Evolutionary conservation across 2,113 vertebrate species (phyloP).

Genomic region (Hepsetus odoe): DNA sequence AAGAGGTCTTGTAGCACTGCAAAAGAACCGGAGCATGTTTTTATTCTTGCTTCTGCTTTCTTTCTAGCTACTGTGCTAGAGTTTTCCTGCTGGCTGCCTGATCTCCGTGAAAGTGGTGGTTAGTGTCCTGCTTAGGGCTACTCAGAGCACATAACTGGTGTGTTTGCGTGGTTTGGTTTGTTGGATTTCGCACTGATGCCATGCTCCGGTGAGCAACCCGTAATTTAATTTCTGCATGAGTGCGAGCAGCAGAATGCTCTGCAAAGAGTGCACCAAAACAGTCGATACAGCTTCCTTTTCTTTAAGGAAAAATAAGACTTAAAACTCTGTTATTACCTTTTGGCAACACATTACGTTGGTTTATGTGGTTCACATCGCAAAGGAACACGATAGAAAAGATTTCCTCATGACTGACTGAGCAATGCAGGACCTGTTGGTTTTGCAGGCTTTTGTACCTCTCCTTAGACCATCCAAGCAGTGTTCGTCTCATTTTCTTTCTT

Average conservation of each 20-base stretch:
- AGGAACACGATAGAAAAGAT: not conserved
- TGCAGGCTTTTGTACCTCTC: not conserved
- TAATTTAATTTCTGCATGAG: conserved; percentile 46
- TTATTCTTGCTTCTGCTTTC: not conserved
- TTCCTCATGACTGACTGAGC: no score
- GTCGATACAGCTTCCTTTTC: not conserved
- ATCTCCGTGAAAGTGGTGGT: conserved; percentile 8
- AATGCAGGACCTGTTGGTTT: not conserved
- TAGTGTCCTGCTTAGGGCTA: conserved; percentile 38
- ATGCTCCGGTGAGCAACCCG: conserved; percentile 40
- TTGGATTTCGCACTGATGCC: conserved; percentile 37
- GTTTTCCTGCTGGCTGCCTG: not conserved
- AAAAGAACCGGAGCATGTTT: no score
- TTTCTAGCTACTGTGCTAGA: not conserved
- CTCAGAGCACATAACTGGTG: not conserved
- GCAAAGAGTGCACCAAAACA: not conserved
- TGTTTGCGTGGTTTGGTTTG: conserved; percentile 4
- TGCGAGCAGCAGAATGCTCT: conserved; percentile 24
- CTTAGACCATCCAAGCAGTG: not conserved
- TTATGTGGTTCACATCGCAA: not conserved
- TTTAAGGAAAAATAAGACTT: not conserved
- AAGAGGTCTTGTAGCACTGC: no score
- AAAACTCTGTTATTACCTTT: not conserved
- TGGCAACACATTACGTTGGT: no score
- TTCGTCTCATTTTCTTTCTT: not conserved